A percentile compares a stretch with the other conserved stretches of the same genome.
phyloP scores from a whole-genome alignment of 2,888 invertebrate species.

The Tetragonula carbonaria region DNA sequence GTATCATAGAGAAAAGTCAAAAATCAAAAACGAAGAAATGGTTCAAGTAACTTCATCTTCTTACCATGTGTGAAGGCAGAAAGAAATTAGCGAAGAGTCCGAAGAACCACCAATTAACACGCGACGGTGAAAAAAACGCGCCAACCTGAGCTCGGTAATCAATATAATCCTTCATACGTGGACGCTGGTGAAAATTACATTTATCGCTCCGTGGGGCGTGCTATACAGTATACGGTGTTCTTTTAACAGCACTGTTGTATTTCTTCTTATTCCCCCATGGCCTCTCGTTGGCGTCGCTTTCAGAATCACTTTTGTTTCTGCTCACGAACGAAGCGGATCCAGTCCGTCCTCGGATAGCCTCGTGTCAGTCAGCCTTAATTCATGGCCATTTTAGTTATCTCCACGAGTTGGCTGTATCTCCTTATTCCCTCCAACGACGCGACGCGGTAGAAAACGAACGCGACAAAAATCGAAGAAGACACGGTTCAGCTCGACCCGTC shows the following conservation, averaged over 20 bases:
- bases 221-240: constrained; percentile 35
- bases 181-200: constrained; percentile 49
- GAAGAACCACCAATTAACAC: constrained; percentile 7
- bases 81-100: not conserved
- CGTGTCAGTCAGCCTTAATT: constrained; percentile 66
- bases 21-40: too few species aligned
- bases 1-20: too few species aligned
- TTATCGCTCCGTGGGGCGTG: constrained; percentile 38
- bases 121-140: not conserved
- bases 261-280: constrained; percentile 49
- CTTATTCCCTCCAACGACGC: constrained; percentile 37
- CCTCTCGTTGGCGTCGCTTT: constrained; percentile 10
- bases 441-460: constrained; percentile 45
- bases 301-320: constrained; percentile 50
- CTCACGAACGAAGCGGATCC: constrained; percentile 44
- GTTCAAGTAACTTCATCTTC: not conserved
- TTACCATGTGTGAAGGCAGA: too few species aligned
- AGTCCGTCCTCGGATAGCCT: constrained; percentile 62
- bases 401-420: constrained; percentile 51
- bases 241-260: constrained; percentile 53
- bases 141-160: constrained; percentile 34
- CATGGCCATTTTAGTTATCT: constrained; percentile 71
- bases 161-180: constrained; percentile 44
- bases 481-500: constrained; percentile 42
- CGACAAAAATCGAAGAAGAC: constrained; percentile 45